Evolutionary conservation across 2,888 invertebrate species (phyloP).

Genomic region (Ormyrus rosae): DNA sequence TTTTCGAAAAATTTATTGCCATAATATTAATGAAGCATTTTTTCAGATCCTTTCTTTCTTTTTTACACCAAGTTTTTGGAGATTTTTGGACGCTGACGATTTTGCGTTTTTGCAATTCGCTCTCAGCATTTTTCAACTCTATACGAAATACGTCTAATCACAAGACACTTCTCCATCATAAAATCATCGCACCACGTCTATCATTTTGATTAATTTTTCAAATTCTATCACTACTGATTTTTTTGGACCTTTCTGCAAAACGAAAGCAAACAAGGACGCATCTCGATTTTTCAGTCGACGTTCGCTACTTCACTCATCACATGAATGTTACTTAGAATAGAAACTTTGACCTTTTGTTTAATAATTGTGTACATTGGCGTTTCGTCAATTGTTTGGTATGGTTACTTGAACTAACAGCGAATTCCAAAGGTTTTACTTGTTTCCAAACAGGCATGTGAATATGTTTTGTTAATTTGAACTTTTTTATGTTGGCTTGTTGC

Average conservation of each 20-base stretch:
- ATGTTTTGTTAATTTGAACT: not conserved
- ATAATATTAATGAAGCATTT: conserved; percentile 17
- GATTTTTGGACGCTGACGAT: conserved; percentile 30
- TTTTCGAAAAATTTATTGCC: not conserved
- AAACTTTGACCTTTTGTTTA: conserved; percentile 39
- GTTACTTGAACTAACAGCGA: conserved; percentile 35
- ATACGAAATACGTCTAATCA: conserved; percentile 5
- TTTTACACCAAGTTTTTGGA: conserved; percentile 34
- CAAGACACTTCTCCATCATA: conserved; percentile 28
- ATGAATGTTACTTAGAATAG: conserved; percentile 45
- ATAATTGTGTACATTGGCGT: conserved; percentile 35
- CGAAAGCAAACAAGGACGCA: conserved; percentile 11
- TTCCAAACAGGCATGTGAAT: conserved; percentile 22
- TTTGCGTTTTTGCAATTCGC: conserved; percentile 20
- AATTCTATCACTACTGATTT: not conserved
- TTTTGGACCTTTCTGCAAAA: conserved; percentile 25
- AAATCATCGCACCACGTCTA: conserved; percentile 8
- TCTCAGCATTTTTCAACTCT: conserved; percentile 20
- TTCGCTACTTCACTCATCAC: conserved; percentile 19
- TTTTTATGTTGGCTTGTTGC: conserved; percentile 16
- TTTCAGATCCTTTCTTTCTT: conserved; percentile 16
- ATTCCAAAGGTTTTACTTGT: conserved; percentile 17
- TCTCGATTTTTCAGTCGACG: conserved; percentile 44
- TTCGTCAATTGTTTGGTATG: conserved; percentile 16
- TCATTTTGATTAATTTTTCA: conserved; percentile 34